Conservation (phyloP, 1,140 invertebrate genomes). For the Zaprionus vittiger region DNA sequence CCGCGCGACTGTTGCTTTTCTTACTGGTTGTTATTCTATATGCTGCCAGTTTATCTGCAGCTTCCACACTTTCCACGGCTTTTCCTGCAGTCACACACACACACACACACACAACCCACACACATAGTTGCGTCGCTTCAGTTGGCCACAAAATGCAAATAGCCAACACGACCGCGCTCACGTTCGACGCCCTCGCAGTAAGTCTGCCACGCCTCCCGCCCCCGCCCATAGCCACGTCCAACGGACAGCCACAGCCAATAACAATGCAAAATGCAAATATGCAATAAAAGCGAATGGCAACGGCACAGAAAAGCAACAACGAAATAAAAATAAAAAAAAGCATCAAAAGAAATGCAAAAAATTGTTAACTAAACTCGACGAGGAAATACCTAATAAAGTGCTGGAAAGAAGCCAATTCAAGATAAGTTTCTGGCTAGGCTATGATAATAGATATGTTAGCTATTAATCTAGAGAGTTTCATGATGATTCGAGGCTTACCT, state of each 20-base stretch:
- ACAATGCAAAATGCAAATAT: slow-evolving; percentile 80
- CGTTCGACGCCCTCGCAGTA: slow-evolving; percentile 12
- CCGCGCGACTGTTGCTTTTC: too few relatives aligned
- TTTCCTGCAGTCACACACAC: slow-evolving; percentile 15
- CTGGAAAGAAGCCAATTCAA: too few relatives aligned
- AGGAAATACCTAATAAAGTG: background rate
- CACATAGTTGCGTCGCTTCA: slow-evolving; percentile 13
- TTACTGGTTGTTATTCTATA: background rate
- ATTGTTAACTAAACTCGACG: background rate
- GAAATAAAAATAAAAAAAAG: slow-evolving; percentile 23
- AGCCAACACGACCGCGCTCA: slow-evolving; percentile 33
- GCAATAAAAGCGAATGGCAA: slow-evolving; percentile 71
- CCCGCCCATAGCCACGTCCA: slow-evolving; percentile 24
- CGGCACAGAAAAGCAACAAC: slow-evolving; percentile 14
- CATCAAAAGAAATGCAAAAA: slow-evolving; percentile 23
- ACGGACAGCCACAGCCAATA: slow-evolving; percentile 59
- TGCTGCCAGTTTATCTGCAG: slow-evolving; percentile 15
- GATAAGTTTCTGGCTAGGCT: too few relatives aligned
- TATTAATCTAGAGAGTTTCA: background rate
- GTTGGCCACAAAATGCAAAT: slow-evolving; percentile 54
- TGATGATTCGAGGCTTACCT: background rate
- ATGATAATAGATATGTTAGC: background rate
- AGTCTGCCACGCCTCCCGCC: slow-evolving; percentile 17
- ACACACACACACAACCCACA: slow-evolving; percentile 9
- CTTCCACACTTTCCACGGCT: slow-evolving; percentile 36